phyloP scores from a whole-genome alignment of 2,888 invertebrate species.

The Amphipoea lucens region DNA sequence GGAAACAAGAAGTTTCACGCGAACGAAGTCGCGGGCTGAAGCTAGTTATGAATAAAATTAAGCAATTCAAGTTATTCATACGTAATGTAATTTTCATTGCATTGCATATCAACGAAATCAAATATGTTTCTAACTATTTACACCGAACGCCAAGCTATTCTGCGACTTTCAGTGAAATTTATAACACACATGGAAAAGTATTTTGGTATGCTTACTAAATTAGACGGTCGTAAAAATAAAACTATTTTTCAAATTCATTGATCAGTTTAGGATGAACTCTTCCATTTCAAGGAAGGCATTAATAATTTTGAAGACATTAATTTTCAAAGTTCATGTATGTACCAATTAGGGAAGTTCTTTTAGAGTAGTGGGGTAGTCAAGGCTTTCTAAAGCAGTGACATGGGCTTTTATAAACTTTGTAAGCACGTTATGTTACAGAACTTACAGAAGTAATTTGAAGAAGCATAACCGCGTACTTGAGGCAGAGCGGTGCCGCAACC shows the following conservation, averaged over 20 bases:
- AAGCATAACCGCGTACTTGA: constrained; percentile 46
- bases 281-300: not conserved
- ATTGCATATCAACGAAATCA: constrained; percentile 24
- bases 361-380: not conserved
- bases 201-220: not conserved
- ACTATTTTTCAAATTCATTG: not conserved
- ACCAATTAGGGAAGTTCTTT: not conserved
- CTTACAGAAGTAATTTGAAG: constrained; percentile 30
- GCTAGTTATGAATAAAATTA: not conserved
- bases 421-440: constrained; percentile 27
- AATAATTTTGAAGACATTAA: not conserved
- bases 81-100: not conserved
- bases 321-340: not conserved
- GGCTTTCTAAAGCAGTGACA: not conserved
- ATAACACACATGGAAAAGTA: constrained; percentile 3
- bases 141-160: constrained; percentile 1
- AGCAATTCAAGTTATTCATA: not conserved
- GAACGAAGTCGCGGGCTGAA: too few relatives aligned
- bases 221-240: constrained; percentile 3
- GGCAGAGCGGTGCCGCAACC: constrained; percentile 64
- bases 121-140: constrained; percentile 28
- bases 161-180: constrained; percentile 13
- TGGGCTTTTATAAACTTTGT: not conserved
- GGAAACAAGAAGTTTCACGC: too few relatives aligned
- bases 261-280: not conserved